Evolutionary conservation across 2,113 vertebrate species (phyloP), one percentile per base, ranked within the genome.

Genomic region (Ammodytes dubius): DNA sequence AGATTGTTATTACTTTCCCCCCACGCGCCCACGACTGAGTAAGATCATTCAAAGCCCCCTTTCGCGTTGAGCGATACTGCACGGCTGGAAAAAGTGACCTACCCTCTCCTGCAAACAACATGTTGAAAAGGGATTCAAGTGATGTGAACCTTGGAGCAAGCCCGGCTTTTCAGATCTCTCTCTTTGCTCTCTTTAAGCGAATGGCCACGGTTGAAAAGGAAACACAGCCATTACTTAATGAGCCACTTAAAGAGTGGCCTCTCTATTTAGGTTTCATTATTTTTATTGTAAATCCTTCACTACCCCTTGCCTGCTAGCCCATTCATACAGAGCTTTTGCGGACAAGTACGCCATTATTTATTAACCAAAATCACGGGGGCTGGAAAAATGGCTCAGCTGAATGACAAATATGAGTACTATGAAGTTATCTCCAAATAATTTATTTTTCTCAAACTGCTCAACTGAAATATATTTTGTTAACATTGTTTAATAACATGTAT

Each of bases 221-320:
- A 93, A 93, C 27, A 92, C 89, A 92, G 88, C 70, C 77, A 90
- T 93, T 87, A 89, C 90, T 91, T 92, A 92, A 93, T 91, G 87
- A 93, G 90, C 76, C 87, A 90, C 91, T 93, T 90, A 87, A 85
- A 90, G 82, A 77, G 79, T 84, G 86, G 81, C 82, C 86, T 89
- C 80, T 87, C 89, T 84, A 88, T 92, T 94, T 91, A 90, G 61
- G 43, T 88, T 86, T 91, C 87, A 91, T 94, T 93, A 91, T 90
- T 93, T 93, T 87, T 86, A 88, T 87, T 89, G 87, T 87, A 91
- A 94, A 93, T 90, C 89, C 88, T 83, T 85, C 87, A 82, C 86
- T 27, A 72, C 79, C 72, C 72, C 74, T 84, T 70, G 43, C 72
- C 68, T 75, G 71, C 70, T 71, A 81, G 76, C 88, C 27, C 73